These are phyloP conservation scores for Hyperoodon ampullatus DNA, from an alignment of 2,113 vertebrate genomes.

Conservation along the genomic window DNA sequence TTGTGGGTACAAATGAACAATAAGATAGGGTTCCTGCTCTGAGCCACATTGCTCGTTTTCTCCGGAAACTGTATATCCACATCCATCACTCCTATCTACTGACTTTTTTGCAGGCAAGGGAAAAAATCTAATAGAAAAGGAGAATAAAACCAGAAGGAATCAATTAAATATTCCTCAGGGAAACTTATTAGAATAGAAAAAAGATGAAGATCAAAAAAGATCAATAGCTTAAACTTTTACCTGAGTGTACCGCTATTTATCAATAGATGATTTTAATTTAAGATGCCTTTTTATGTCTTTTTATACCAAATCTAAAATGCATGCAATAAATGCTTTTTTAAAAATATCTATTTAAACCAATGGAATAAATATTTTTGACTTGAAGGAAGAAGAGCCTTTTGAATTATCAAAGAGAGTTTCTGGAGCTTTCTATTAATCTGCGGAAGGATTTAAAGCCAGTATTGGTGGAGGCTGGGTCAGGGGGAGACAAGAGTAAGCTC, in stretches of 20 bases:
- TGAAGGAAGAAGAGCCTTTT: not conserved
- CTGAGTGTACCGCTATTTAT: not conserved
- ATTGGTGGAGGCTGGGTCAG: fast-evolving
- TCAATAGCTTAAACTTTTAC: not conserved
- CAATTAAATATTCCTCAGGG: conserved; percentile 30
- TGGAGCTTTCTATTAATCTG: not conserved
- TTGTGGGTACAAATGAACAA: not conserved
- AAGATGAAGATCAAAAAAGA: not conserved
- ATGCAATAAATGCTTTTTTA: not conserved
- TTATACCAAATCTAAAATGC: not conserved
- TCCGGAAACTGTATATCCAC: not conserved
- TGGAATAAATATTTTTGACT: not conserved
- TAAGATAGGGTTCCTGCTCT: not conserved
- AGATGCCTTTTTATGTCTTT: not conserved
- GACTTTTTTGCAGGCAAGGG: not conserved
- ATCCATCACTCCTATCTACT: not conserved
- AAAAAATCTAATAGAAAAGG: conserved; percentile 44
- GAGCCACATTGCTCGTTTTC: not conserved
- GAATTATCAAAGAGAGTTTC: not conserved
- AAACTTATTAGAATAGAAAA: not conserved
- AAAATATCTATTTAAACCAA: not conserved
- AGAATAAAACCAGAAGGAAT: conserved; percentile 25
- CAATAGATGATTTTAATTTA: not conserved
- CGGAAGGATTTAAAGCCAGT: not conserved
- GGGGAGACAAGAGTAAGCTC: not conserved